A percentile compares a stretch with the other conserved stretches of the same genome.
Conservation (phyloP, 2,797 vertebrate genomes). For the Falco peregrinus region DNA sequence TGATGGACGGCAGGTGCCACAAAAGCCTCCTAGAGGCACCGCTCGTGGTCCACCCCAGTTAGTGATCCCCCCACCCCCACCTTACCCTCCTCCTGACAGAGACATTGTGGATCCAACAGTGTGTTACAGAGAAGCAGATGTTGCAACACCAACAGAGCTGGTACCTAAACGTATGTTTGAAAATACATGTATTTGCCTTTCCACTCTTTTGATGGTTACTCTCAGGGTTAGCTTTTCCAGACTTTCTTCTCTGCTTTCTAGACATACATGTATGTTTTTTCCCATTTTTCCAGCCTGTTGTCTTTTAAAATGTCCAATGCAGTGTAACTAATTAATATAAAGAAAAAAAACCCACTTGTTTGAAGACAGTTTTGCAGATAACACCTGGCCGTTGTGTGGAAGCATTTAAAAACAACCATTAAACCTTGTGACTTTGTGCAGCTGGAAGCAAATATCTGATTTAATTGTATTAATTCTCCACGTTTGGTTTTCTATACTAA, state of each 20-base stretch:
- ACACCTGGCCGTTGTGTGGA: background rate
- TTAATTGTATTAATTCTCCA: background rate
- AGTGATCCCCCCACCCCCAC: conserved; percentile 81
- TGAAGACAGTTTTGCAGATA: background rate
- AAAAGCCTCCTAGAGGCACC: conserved; percentile 84
- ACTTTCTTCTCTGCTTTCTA: conserved; percentile 48
- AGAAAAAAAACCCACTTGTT: background rate
- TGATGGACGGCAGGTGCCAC: conserved; percentile 80
- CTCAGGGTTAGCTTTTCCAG: conserved; percentile 47
- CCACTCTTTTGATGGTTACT: background rate
- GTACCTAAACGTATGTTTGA: conserved; percentile 86
- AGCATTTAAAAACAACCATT: background rate
- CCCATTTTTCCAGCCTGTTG: background rate
- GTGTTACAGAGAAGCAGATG: conserved; percentile 71
- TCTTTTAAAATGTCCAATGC: conserved; percentile 55
- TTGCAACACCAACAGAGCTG: conserved; percentile 70
- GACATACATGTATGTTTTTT: background rate
- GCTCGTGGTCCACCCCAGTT: conserved; percentile 75
- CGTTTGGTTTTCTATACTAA: background rate
- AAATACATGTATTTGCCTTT: conserved; percentile 18
- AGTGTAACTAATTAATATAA: conserved; percentile 26
- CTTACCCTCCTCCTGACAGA: conserved; percentile 79
- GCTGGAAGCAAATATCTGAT: background rate
- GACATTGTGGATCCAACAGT: conserved; percentile 67
- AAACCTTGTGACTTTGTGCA: background rate